Conservation (phyloP, 2,797 vertebrate species). For the Chiroxiphia lanceolata region DNA sequence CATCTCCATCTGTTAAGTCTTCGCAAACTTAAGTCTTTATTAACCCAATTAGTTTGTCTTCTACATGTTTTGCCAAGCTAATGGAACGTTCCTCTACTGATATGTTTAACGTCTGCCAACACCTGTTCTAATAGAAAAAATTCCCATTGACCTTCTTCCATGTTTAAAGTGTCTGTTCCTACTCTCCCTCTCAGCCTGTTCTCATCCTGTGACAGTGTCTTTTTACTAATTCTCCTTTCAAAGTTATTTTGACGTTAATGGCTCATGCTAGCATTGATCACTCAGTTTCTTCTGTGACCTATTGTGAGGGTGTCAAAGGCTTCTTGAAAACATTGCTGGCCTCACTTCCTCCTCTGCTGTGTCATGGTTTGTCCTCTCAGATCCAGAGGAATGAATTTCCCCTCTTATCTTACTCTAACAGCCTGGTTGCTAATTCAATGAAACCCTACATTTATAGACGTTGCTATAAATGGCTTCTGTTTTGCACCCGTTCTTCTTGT, state of each 20-base stretch:
- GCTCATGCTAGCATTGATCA: neutral
- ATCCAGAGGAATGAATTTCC: slow-evolving; percentile 29
- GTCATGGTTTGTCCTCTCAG: slow-evolving; percentile 24
- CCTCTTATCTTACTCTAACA: slow-evolving; percentile 50
- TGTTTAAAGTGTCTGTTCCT: neutral
- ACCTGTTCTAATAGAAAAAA: neutral
- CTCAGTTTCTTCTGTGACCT: neutral
- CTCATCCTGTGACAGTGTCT: neutral
- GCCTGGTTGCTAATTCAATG: slow-evolving; percentile 41
- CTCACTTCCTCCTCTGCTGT: slow-evolving; percentile 30
- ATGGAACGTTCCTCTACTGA: neutral
- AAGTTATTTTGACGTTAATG: slow-evolving; percentile 14
- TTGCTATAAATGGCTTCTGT: slow-evolving; percentile 52
- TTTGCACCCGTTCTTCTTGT: slow-evolving; percentile 27
- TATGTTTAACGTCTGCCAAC: neutral
- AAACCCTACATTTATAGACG: slow-evolving; percentile 27
- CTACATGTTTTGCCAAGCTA: neutral
- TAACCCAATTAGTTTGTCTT: neutral
- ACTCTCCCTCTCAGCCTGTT: neutral
- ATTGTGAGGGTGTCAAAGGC: neutral
- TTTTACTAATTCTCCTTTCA: neutral
- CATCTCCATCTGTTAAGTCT: neutral
- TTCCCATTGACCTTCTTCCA: neutral
- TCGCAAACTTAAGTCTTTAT: neutral
- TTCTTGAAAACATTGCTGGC: neutral